phyloP scores from a whole-genome alignment of 2,888 invertebrate genomes.

The Cerastis leucographa region DNA sequence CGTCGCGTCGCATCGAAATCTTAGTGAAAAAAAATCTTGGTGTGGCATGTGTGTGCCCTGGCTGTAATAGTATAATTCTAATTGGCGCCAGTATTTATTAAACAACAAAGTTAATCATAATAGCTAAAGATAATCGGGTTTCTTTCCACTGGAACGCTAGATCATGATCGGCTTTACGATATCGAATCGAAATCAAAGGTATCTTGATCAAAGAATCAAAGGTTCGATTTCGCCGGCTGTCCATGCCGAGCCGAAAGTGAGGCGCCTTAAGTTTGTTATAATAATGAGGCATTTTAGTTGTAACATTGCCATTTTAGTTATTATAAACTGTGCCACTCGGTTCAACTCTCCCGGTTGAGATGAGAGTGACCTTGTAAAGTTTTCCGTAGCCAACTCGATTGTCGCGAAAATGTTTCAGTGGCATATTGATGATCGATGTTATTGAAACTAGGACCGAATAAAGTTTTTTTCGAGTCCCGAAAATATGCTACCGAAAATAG shows the following conservation, averaged over 20 bases:
- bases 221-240: background rate
- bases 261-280: background rate
- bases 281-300: background rate
- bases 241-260: background rate
- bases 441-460: conserved; percentile 1
- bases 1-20: too few relatives aligned
- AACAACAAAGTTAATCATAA: background rate
- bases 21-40: too few relatives aligned
- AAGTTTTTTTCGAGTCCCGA: background rate
- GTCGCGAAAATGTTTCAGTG: conserved; percentile 7
- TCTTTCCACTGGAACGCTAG: background rate
- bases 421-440: conserved; percentile 14
- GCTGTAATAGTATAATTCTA: background rate
- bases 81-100: background rate
- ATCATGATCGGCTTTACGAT: background rate
- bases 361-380: conserved; percentile 14
- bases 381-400: conserved; percentile 11
- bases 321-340: background rate
- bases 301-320: background rate
- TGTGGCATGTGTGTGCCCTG: too few relatives aligned
- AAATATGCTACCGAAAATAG: background rate
- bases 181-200: too few relatives aligned
- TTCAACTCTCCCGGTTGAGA: background rate
- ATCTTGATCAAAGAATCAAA: too few relatives aligned
- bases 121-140: background rate